Evolutionary conservation across 2,888 invertebrate species (phyloP).

Genomic region (Amphiduros pacificus): DNA sequence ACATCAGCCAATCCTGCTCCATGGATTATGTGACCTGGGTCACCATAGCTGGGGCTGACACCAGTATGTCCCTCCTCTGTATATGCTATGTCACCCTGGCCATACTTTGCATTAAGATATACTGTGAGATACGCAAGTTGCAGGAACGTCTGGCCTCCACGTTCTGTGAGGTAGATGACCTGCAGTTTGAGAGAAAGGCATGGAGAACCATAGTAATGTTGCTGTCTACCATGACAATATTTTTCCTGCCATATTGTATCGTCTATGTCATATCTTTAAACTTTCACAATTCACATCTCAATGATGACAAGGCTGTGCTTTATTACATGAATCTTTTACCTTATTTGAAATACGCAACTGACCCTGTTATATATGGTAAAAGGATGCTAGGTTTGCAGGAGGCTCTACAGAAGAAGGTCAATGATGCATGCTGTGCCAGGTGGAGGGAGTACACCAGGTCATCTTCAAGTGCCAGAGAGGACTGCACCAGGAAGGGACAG

Average conservation of each 20-base stretch:
- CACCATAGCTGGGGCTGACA: background rate
- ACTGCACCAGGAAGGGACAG: background rate
- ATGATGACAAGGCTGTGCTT: background rate
- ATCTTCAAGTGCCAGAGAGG: background rate
- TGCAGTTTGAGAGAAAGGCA: constrained; percentile 11
- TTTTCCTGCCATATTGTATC: constrained; percentile 10
- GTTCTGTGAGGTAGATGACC: constrained; percentile 7
- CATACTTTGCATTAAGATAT: constrained; percentile 3
- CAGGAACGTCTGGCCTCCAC: background rate
- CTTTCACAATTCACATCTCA: background rate
- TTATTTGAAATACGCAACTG: constrained; percentile 7
- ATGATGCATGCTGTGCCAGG: background rate
- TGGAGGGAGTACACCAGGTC: background rate
- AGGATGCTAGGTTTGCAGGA: constrained; percentile 16
- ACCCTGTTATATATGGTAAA: constrained; percentile 13
- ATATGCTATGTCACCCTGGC: background rate
- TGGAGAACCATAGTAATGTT: constrained; percentile 9
- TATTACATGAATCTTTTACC: constrained; percentile 14
- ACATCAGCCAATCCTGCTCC: background rate
- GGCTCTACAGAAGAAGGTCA: constrained; percentile 1
- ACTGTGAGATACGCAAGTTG: constrained; percentile 3
- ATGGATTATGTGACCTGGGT: background rate
- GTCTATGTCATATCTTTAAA: constrained; percentile 9
- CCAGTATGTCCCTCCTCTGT: background rate
- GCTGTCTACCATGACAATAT: constrained; percentile 6